Evolutionary conservation across 2,888 invertebrate species (phyloP), one percentile per base, ranked within the genome.

Genomic region (Pristionchus fissidentatus): DNA sequence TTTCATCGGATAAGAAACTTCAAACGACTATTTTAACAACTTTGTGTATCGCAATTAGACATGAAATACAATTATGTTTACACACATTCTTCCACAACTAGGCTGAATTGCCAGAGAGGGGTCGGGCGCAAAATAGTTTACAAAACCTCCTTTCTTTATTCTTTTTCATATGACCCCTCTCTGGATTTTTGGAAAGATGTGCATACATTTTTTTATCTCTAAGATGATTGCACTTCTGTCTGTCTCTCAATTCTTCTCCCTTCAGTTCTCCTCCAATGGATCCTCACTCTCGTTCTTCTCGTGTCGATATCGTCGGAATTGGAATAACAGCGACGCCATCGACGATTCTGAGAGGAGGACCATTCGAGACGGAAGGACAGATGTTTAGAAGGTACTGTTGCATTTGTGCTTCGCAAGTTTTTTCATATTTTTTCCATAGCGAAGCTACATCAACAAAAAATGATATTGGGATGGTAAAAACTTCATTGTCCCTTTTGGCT

Each of bases 251-350:
- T 46, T 26, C 26, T 35, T n/a, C 22, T 26, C 43, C 49, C 15
- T 49, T 22, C 26, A 78, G 52, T 78, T 78, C 78, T 32, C 52
- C 78, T 19, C 52, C 55, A 19, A 49, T 78, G 32, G 73, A 73
- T 73, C 38, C 38, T 38, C 73, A 10, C 1, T 22, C 78, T 78
- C 52, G 49, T n/a, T 78, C 35, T 32, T 29, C n/a, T 55, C 55
- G 81, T 29, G 62, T 81, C 1, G 81, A 81, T 49, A 15, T 81
- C 29, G 49, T 81, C 13, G 81, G 81, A 62, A 81, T 81, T n/a
- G 81, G 81, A 66, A 46, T 81, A 7, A 66, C 81, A n/a, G 81
- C 81, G 22, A 62, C 81, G 26, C 62, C 62, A 35, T 62, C 62
- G 19, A 43, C 38, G 15, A 41, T 81, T 29, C 66, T 81, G 22